Base-by-base conservation (phyloP, 1,140 invertebrate genomes). In the Saccostrea echinata region DNA sequence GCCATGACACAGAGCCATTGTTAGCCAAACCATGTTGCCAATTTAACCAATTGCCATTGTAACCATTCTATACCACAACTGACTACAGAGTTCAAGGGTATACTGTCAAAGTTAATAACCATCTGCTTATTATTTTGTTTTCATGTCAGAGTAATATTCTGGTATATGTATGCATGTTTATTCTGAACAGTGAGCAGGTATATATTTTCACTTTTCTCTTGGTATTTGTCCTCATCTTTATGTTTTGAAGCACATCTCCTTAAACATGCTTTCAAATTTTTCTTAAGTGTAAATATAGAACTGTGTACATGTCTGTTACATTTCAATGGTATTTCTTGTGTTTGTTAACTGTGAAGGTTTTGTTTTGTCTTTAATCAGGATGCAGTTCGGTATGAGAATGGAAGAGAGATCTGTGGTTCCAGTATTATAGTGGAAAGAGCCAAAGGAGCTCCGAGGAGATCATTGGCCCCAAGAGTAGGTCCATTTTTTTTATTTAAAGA, bases 341-440 rank as follows among this genome's bases (percentile, higher is more conserved):
- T 2, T 53, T 24, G 18, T 13, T 52, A 27, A 16, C 16, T 51
- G 1, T n/a, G 33, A n/a, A 51, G 8, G 12, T 51, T 83, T 83
- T 51, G 43, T 52, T 83, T n/a, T 51, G 6, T 12, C 8, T 51
- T 52, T 83, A 18, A 21, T 53, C 87, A 95, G 95, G 95, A 96
- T 92, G 95, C 95, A 71, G 91, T 95, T 18, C 95, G 94, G 85
- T 95, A 95, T 92, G 95, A 96, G 91, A 95, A 96, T 94, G 95
- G 95, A 1, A 90, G 95, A 85, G 95, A 95, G 83, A 88, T 95
- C 0, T 91, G 93, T 87, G 95, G 95, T 0, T 94, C 94, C 43
- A 94, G 93, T 61, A 95, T 96, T 55, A 95, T 95, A 71, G 95
- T 95, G 3, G 95, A 96, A 91, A 95, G 95, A 94, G 95, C 95